phyloP scores from a whole-genome alignment of 2,888 invertebrate species.

The Isoperla grammatica region DNA sequence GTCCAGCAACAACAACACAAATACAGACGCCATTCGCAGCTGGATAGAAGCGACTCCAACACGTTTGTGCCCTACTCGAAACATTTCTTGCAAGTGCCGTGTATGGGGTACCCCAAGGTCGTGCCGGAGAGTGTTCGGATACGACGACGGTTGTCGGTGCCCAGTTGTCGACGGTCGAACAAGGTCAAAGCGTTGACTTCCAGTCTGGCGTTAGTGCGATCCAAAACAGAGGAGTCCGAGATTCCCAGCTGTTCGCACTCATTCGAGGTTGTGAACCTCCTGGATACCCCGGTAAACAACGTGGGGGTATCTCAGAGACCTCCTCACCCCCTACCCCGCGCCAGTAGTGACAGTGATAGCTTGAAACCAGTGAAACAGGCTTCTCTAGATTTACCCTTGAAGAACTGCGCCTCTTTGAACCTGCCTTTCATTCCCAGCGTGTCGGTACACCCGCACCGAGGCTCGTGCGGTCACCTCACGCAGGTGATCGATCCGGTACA shows the following conservation, averaged over 20 bases:
- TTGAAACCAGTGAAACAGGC: no score
- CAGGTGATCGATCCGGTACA: no score
- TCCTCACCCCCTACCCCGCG: no score
- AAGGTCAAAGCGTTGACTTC: not conserved
- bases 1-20: constrained; percentile 18
- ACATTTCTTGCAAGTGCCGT: constrained; percentile 19
- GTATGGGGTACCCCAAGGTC: not conserved
- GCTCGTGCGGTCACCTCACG: constrained; percentile 21
- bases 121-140: constrained; percentile 29
- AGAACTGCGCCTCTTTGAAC: not conserved
- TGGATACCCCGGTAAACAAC: no score
- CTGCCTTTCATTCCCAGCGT: constrained; percentile 19
- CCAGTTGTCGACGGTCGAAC: not conserved
- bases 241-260: no score
- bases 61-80: constrained; percentile 5
- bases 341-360: no score
- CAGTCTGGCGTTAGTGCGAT: no score
- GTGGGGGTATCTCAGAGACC: no score
- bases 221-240: no score
- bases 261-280: no score
- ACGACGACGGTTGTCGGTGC: constrained; percentile 30
- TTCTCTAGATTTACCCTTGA: no score
- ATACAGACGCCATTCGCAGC: constrained; percentile 7
- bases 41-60: not conserved
- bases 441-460: no score